Evolutionary conservation across 2,888 invertebrate genomes (phyloP), one percentile per base, ranked within the genome.

Genomic region (Beris chalybata): DNA sequence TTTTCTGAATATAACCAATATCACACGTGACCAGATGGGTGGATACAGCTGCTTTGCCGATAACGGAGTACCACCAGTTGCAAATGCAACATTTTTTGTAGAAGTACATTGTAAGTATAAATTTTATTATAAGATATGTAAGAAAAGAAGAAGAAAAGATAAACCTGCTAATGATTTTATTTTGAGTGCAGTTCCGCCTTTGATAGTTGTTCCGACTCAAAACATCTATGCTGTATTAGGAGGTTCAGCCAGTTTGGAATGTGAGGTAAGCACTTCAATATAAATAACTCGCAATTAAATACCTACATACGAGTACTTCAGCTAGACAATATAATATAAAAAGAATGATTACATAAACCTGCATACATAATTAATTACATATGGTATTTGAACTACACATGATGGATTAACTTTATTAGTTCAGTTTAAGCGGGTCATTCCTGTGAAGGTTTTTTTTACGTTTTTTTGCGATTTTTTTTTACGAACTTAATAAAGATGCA

Each of bases 41-140:
- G 83, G 84, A n/a, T 91, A 91, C 76, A 83, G 85, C 70, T 91
- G 91, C 74, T 84, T 86, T 58, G 92, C 92, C 13, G 86, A 88
- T 78, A 97, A 97, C 77, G 95, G 94, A 2, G 88, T 96, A 75
- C 88, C 91, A 48, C 95, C 95, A 0, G 84, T 89, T 29, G 89
- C 89, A 30, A 90, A 88, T 77, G 89, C 91, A 77, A 89, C 89
- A 12, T 93, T 91, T 71, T 85, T 87, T 65, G 86, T 96, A n/a
- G 91, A 93, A 80, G 92, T 96, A 7, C 90, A 93, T 75, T 96
- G 96, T 95, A 81, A 91, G 92, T 87, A 76, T 68, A 5, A 32
- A 47, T 22, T 29, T 47, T 59, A 48, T n/a, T n/a, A n/a, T 48
- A 48, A 22, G 3, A 22, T 22, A 22, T 22, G 22, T 22, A 3